Evolutionary conservation across 2,113 vertebrate species (phyloP).

Genomic region (Tiliqua scincoides): DNA sequence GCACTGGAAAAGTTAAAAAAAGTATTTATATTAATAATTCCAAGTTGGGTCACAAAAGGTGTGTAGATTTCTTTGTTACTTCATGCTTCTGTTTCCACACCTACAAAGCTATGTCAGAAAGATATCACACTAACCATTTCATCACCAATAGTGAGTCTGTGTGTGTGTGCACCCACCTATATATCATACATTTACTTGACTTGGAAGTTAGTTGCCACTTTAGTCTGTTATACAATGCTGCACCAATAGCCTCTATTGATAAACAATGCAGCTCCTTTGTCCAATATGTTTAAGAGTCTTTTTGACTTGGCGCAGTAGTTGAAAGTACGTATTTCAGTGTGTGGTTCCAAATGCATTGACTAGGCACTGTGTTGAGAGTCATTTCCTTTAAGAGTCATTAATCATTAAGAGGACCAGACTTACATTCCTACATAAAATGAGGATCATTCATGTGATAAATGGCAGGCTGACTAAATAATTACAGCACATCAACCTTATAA

Average conservation of each 20-base stretch:
- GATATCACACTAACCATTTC: accelerated
- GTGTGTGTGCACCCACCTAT: no score
- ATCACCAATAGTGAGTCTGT: background rate
- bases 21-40: accelerated
- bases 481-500: background rate
- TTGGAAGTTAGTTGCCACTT: background rate
- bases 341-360: no score
- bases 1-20: conserved; percentile 68
- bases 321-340: no score
- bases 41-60: accelerated
- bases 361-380: background rate
- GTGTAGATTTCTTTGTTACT: accelerated
- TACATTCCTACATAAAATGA: background rate
- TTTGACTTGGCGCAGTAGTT: no score
- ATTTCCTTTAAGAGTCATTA: no score
- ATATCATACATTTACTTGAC: background rate
- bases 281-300: background rate
- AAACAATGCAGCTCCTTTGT: background rate
- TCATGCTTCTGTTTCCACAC: background rate
- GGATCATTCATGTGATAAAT: background rate
- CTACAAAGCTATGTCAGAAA: background rate
- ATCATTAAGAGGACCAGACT: background rate
- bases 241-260: background rate
- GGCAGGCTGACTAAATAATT: background rate
- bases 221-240: background rate